Percentiles rank a stretch among this genome's conserved stretches.
Evolutionary conservation across 2,797 vertebrate species (phyloP).

Genomic region (Sebastolobus altivelis): DNA sequence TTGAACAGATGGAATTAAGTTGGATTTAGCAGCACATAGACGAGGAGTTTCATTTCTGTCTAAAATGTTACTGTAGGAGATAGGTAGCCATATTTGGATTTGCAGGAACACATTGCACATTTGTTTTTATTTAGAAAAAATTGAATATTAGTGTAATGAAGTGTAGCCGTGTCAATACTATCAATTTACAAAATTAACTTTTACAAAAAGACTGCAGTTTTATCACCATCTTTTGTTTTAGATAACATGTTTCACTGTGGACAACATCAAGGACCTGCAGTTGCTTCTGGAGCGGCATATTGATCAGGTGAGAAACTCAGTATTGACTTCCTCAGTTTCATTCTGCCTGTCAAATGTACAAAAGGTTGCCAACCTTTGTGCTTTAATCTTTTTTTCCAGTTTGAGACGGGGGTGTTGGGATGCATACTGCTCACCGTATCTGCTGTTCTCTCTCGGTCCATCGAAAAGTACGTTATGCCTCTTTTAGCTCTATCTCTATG

Average conservation of each 20-base stretch:
- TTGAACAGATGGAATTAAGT: not conserved
- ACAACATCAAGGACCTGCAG: constrained; percentile 77
- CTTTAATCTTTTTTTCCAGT: constrained; percentile 78
- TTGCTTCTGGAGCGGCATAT: constrained; percentile 80
- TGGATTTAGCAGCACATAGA: not conserved
- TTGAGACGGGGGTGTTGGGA: constrained; percentile 89
- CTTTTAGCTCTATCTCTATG: not conserved
- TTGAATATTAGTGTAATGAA: not conserved
- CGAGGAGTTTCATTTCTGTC: not conserved
- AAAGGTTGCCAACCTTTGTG: not conserved
- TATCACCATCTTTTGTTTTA: constrained; percentile 48
- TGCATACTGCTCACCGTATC: constrained; percentile 93
- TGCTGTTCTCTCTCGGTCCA: constrained; percentile 91
- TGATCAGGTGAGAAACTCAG: constrained; percentile 74
- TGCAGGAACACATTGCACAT: not conserved
- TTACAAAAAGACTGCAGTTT: not conserved
- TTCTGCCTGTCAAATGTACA: not conserved
- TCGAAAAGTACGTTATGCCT: constrained; percentile 81
- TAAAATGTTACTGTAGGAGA: not conserved
- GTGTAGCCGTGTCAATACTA: not conserved
- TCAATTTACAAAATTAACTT: not conserved
- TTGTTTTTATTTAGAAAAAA: not conserved
- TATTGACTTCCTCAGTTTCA: not conserved
- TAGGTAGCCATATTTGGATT: not conserved
- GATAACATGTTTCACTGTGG: constrained; percentile 77